These are phyloP conservation scores for Catajapyx aquilonaris DNA, from an alignment of 1,140 invertebrate genomes.

Conservation along the genomic window DNA sequence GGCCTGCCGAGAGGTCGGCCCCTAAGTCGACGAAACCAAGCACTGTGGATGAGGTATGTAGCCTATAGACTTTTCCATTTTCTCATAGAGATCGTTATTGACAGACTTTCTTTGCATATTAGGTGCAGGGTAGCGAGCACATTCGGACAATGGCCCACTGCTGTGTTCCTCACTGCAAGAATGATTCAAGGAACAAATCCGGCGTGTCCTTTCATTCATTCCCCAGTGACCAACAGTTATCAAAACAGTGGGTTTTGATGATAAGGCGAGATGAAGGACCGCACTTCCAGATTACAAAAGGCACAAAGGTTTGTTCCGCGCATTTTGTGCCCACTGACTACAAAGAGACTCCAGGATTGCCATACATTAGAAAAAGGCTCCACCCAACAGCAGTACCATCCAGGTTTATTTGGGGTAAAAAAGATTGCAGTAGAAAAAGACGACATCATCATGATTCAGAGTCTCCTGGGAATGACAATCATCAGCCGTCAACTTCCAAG, in stretches of 20 bases:
- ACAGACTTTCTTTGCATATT: no score
- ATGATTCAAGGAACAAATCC: background rate
- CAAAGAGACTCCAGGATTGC: background rate
- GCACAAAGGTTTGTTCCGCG: background rate
- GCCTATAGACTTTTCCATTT: no score
- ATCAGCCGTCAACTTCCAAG: background rate
- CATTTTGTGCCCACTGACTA: background rate
- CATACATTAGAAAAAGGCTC: background rate
- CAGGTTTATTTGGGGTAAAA: background rate
- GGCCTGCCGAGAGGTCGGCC: no score
- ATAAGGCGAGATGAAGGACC: background rate
- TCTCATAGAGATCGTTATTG: no score
- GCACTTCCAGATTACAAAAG: background rate
- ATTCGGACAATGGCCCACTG: background rate
- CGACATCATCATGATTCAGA: background rate
- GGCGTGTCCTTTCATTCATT: background rate
- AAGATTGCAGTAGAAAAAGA: background rate
- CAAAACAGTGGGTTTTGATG: background rate
- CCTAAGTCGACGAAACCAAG: no score
- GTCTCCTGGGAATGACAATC: background rate
- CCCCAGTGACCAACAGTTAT: background rate
- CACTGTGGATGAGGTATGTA: no score
- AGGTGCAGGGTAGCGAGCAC: no score
- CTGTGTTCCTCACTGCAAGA: background rate
- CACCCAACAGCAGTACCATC: background rate